These are phyloP conservation scores for Gryllus bimaculatus DNA, from an alignment of 1,140 invertebrate genomes.

Conservation along the genomic window DNA sequence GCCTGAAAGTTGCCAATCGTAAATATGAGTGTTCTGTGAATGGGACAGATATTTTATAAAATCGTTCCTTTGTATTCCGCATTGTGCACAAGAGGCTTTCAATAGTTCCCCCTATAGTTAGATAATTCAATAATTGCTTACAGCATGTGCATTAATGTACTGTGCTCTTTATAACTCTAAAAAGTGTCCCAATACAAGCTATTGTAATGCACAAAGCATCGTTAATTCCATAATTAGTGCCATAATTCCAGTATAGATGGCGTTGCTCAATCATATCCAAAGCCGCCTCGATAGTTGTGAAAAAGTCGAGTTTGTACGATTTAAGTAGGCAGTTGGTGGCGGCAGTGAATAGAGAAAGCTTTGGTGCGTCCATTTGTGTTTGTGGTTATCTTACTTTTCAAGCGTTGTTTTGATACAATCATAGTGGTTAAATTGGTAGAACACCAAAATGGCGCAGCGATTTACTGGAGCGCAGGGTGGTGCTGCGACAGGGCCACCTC, in stretches of 20 bases:
- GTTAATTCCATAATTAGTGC: not conserved
- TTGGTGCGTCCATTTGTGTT: not conserved
- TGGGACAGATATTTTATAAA: not conserved
- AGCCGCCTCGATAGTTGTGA: not conserved
- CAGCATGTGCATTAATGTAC: no score
- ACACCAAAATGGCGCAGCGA: conserved; percentile 44
- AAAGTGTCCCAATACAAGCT: no score
- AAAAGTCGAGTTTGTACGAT: not conserved
- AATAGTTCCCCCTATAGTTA: no score
- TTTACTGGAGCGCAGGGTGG: conserved; percentile 40
- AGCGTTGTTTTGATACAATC: not conserved
- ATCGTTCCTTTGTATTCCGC: not conserved
- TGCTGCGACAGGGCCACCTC: conserved; percentile 42
- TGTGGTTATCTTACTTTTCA: not conserved
- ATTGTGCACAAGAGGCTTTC: no score
- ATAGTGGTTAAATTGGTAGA: not conserved
- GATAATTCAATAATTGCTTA: no score
- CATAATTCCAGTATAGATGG: not conserved
- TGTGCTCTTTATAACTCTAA: no score
- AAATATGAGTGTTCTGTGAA: not conserved
- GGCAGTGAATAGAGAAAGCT: not conserved
- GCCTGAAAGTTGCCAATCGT: not conserved
- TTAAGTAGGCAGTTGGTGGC: not conserved
- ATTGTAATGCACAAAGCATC: not conserved
- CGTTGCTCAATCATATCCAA: conserved; percentile 1